Evolutionary conservation across 2,113 vertebrate species (phyloP), one percentile per base, ranked within the genome.

Genomic region (Plestiodon gilberti): DNA sequence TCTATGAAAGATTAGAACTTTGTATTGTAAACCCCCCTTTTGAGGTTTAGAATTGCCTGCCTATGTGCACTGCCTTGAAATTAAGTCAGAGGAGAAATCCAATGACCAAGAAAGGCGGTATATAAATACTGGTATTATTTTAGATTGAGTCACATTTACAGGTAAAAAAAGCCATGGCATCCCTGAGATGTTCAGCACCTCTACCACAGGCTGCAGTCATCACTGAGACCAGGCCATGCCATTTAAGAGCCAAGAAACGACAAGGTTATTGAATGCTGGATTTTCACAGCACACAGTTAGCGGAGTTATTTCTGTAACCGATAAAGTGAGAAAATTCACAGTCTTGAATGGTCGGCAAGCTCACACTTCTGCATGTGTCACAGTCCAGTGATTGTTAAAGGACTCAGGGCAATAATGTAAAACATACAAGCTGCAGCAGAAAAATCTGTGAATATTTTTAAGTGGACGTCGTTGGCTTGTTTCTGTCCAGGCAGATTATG

Each of bases 301-400:
- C 87, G n/a, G 89, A 84, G 84, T 78, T 20, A 88, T 79, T 65
- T 79, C 73, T 88, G 86, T 62, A 77, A 86, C 77, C 0, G 25
- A 67, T 87, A 5, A 88, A 76, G 89, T 93, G 92, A 91, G 90
- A 90, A 93, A 94, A 81, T 91, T 92, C 87, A 84, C 90, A 87
- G 82, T 71, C 1, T 1, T 1, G 88, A 35, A 18, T 82, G 88
- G 75, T 5, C 82, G 80, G 80, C 14, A 6, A 57, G 10, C 83
- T 92, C 91, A 75, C 93, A 91, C 20, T 69, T 83, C 88, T 79
- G 78, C 77, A 2, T 1, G 84, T 91, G 91, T 10, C 79, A 9
- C 1, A 30, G 81, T 33, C 76, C 67, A 83, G 67, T 85, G 78
- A 79, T 57, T 79, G 88, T 52, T 59, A 55, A 86, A 15, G 75